Evolutionary conservation across 1,140 invertebrate genomes (phyloP), one percentile per base, ranked within the genome.

Genomic region (Cepaea nemoralis): DNA sequence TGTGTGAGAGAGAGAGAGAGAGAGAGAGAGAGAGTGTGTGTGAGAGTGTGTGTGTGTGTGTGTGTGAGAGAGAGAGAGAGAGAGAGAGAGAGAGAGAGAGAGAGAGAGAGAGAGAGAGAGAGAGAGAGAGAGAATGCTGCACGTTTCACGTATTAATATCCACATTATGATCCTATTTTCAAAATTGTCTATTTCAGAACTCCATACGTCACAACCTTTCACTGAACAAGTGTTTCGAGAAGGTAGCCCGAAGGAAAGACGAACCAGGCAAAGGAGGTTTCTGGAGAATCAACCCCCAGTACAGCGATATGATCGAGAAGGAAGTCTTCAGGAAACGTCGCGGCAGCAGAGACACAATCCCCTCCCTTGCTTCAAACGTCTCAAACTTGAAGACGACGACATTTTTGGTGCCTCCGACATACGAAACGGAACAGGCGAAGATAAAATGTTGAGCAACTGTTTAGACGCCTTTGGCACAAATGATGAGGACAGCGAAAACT

Each of bases 261-360:
- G 96, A 97, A 88, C 96, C 96, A 0, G 96, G 97, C 0, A 98
- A 98, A 92, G 97, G 97, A 6, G 96, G 96, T 0, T 98, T 98
- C 90, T 98, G 97, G 97, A 94, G 95, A 85, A 92, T 98, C 5
- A 96, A 98, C 84, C 93, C 93, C 0, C 91, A 92, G 37, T 93
- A 92, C 83, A 91, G 95, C 22, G 95, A 96, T 81, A 86, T 89
- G 85, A 86, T 91, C 63, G 89, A 90, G 81, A 91, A 90, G 82
- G 90, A 87, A n/a, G 87, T 89, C 45, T 89, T 90, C 80, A 91
- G 91, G 77, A 91, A 91, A 81, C 77, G 89, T 22, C 83, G 88
- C 40, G 85, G 87, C 78, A 88, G 87, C 82, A 77, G 88, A 19
- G 87, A 89, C 66, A 33, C 77, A 19, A 82, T 77, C 67, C 83